These are phyloP conservation scores for Eclectus roratus DNA, from an alignment of 2,113 vertebrate species.

Conservation along the genomic window DNA sequence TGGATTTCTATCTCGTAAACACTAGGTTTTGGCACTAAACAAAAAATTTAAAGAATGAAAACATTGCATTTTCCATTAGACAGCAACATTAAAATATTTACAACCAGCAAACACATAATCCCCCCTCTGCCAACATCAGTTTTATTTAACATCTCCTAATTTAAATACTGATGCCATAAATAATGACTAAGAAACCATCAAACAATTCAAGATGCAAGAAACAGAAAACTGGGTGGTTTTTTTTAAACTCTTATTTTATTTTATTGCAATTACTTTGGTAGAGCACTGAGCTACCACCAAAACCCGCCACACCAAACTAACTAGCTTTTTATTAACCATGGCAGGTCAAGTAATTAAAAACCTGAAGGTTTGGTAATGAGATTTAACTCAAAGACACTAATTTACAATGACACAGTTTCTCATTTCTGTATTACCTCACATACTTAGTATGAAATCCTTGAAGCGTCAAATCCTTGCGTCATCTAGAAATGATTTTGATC, in stretches of 20 bases:
- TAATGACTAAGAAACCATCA: constrained; percentile 5
- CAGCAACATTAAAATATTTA: not conserved
- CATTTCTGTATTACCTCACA: constrained; percentile 41
- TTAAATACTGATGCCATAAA: not conserved
- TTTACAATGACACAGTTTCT: constrained; percentile 56
- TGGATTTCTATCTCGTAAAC: not conserved
- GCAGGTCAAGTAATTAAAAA: constrained; percentile 61
- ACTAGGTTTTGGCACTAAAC: not conserved
- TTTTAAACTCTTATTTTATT: not conserved
- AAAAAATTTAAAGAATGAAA: not conserved
- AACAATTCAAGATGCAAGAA: not conserved
- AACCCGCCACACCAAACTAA: constrained; percentile 65
- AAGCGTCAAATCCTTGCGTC: constrained; percentile 58
- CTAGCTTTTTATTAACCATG: constrained; percentile 62
- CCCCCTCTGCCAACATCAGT: not conserved
- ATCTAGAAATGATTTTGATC: constrained; percentile 43
- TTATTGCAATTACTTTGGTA: constrained; percentile 53
- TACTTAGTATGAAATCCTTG: constrained; percentile 31
- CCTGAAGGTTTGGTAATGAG: constrained; percentile 49
- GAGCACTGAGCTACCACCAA: constrained; percentile 45
- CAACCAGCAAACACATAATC: not conserved
- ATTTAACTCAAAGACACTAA: constrained; percentile 54
- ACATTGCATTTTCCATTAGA: not conserved
- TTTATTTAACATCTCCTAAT: not conserved
- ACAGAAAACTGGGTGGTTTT: not conserved